Base-by-base conservation (phyloP, 2,113 vertebrate genomes). In the Suricata suricatta region DNA sequence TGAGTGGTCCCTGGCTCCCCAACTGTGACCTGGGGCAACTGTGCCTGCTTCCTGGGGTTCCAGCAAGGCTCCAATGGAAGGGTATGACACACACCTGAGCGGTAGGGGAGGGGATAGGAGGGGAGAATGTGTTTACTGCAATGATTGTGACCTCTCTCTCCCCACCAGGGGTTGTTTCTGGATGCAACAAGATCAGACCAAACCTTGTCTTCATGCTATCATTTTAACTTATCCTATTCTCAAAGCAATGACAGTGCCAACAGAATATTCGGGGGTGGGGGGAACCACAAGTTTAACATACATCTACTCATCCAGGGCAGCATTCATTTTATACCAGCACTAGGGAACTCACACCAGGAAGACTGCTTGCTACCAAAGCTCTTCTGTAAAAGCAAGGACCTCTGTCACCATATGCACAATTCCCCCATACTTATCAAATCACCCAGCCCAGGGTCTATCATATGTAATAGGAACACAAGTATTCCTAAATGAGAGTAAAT, bases 81-180 rank as follows among this genome's bases (percentile, higher is more conserved):
- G n/a, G 5, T 15, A 17, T 0, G 19, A 17, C 31, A 60, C 29
- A 23, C 23, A 68, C 6, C 21, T 15, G 14, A 33, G 85, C 0
- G 41, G 29, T 0, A 0, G 50, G 21, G 0, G 16, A 0, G 16
- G 52, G 52, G 52, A 3, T 0, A 15, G 52, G 50, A 86, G 2
- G 41, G 29, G 0, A 0, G 41, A 13, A 0, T 5, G 33, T 31
- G 50, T 38, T 16, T 29, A 29, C 74, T 54, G 15, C 29, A 33
- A 29, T 21, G 21, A 16, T 9, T 54, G 83, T 21, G 10, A 69
- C 38, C 44, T 79, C 15, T n/a, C 25, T n/a, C 25, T 64, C 16
- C 3, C 3, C 3, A 15, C 7, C 52, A 38, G 25, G 0, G 13
- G n/a, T 2, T 54, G 54, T 27, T 21, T 19, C 35, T 81, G 3